Evolutionary conservation across 2,797 vertebrate species (phyloP).

Genomic region (Picus viridis): DNA sequence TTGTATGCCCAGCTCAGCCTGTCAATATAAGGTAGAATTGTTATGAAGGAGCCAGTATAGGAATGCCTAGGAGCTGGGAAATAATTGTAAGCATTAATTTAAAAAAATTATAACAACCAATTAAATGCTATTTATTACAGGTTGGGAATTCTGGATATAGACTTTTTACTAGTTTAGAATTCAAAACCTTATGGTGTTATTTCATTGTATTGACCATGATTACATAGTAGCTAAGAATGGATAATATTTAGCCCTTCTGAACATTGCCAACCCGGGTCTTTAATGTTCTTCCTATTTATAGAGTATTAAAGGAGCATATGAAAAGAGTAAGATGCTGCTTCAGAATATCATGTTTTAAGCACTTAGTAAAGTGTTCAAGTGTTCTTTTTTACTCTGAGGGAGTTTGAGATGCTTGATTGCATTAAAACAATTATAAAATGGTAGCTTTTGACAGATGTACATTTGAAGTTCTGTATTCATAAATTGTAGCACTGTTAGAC

Average conservation of each 20-base stretch:
- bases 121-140: not conserved
- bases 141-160: not conserved
- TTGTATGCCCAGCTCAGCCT: not conserved
- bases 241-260: not conserved
- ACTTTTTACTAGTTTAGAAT: not conserved
- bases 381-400: not conserved
- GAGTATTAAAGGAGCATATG: not conserved
- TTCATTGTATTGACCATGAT: not conserved
- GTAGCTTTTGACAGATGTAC: not conserved
- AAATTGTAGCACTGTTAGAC: not conserved
- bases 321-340: not conserved
- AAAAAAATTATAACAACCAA: not conserved
- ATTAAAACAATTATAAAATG: not conserved
- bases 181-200: fast-evolving
- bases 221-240: not conserved
- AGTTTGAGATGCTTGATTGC: not conserved
- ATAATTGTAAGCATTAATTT: not conserved
- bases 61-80: not conserved
- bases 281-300: not conserved
- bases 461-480: not conserved
- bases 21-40: not conserved
- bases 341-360: fast-evolving
- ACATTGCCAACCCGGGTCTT: not conserved
- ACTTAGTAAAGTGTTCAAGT: not conserved
- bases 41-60: not conserved